phyloP scores from a whole-genome alignment of 2,888 invertebrate genomes.

The Xylophagus ater region DNA sequence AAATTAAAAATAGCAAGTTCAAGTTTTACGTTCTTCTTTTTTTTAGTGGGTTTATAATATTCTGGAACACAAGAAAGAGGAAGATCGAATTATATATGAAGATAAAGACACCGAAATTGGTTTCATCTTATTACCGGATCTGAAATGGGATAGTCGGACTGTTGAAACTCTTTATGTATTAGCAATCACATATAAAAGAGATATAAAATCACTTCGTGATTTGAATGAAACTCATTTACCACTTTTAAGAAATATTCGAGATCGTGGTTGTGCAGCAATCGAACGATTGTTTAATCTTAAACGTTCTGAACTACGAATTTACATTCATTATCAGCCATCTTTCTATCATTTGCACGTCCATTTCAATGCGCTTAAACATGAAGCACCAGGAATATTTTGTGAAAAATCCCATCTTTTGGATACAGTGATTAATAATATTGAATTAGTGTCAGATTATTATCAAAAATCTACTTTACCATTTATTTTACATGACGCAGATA shows the following conservation, averaged over 20 bases:
- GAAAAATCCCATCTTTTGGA: slow-evolving; percentile 81
- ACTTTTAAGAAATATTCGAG: slow-evolving; percentile 67
- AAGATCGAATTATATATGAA: slow-evolving; percentile 75
- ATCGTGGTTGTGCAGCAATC: slow-evolving; percentile 65
- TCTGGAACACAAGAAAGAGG: slow-evolving; percentile 80
- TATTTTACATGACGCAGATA: slow-evolving; percentile 63
- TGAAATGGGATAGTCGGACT: slow-evolving; percentile 86
- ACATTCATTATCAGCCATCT: slow-evolving; percentile 91
- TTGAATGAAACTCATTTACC: slow-evolving; percentile 66
- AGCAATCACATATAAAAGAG: slow-evolving; percentile 63
- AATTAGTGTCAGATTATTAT: slow-evolving; percentile 73
- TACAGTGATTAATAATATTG: slow-evolving; percentile 83
- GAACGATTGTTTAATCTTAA: slow-evolving; percentile 62
- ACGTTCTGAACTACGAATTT: slow-evolving; percentile 63
- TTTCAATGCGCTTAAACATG: slow-evolving; percentile 69
- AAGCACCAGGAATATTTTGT: slow-evolving; percentile 69
- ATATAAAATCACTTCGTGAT: slow-evolving; percentile 76
- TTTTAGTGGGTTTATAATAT: slow-evolving; percentile 94
- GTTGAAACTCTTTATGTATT: slow-evolving; percentile 72
- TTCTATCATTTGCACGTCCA: slow-evolving; percentile 96
- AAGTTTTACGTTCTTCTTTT: neutral
- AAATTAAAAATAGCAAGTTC: slow-evolving; percentile 2
- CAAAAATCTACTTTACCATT: slow-evolving; percentile 70
- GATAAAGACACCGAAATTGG: slow-evolving; percentile 62
- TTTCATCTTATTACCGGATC: slow-evolving; percentile 82